Conservation (phyloP, 2,113 vertebrate species). For the Nothobranchius furzeri region DNA sequence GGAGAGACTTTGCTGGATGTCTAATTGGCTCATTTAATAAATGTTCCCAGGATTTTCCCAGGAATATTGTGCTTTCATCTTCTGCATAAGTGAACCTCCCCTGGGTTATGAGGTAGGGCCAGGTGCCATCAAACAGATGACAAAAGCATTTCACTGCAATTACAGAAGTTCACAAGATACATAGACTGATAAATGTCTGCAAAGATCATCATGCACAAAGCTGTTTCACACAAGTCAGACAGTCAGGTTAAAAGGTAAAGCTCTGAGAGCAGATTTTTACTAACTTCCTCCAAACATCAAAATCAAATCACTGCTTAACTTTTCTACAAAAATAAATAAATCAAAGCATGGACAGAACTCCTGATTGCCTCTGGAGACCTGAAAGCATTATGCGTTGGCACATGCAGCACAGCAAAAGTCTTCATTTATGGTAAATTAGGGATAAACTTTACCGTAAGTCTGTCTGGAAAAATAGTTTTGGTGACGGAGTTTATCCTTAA, state of each 20-base stretch:
- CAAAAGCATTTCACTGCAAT: slow-evolving; percentile 55
- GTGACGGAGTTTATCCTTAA: slow-evolving; percentile 35
- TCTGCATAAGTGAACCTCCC: slow-evolving; percentile 28
- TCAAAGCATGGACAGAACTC: no score
- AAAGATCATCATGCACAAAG: slow-evolving; percentile 11
- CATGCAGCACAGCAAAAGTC: slow-evolving; percentile 31
- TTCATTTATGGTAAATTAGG: slow-evolving; percentile 37
- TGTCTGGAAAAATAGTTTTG: slow-evolving; percentile 38
- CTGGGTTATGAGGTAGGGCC: slow-evolving; percentile 40
- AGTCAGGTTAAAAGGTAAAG: no score
- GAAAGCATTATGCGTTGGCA: slow-evolving; percentile 16
- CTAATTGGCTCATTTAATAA: slow-evolving; percentile 50
- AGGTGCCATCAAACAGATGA: slow-evolving; percentile 46
- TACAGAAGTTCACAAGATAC: slow-evolving; percentile 42
- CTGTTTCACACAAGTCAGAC: neutral
- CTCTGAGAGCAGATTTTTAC: no score
- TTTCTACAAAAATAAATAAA: no score
- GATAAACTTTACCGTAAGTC: slow-evolving; percentile 27
- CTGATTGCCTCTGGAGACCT: slow-evolving; percentile 10
- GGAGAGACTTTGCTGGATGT: slow-evolving; percentile 37
- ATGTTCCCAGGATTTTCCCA: slow-evolving; percentile 46
- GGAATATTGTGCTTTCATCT: slow-evolving; percentile 49
- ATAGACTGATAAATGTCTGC: slow-evolving; percentile 35
- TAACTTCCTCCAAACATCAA: no score
- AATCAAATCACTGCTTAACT: no score